These are phyloP conservation scores for Dryas iulia DNA, from an alignment of 1,140 invertebrate species.

Conservation along the genomic window DNA sequence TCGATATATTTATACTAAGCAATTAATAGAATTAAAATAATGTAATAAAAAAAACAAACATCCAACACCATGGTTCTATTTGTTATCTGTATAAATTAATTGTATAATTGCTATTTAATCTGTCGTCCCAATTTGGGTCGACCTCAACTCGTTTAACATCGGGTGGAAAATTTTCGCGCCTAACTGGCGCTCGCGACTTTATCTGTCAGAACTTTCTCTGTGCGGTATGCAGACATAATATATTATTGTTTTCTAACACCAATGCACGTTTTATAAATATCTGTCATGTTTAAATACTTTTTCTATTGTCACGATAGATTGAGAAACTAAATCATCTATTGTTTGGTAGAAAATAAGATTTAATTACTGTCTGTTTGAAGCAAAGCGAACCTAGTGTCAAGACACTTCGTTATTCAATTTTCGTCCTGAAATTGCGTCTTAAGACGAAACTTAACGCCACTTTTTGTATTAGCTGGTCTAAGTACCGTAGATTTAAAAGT, in stretches of 20 bases:
- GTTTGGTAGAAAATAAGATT: too few relatives aligned
- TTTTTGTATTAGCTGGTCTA: too few relatives aligned
- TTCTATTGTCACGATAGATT: background rate
- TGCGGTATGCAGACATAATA: constrained; percentile 2
- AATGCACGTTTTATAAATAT: background rate
- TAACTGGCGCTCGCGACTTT: constrained; percentile 11
- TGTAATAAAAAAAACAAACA: background rate
- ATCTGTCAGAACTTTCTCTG: constrained; percentile 16
- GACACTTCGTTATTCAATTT: too few relatives aligned
- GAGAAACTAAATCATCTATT: background rate
- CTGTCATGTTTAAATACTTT: background rate
- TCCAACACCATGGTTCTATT: background rate
- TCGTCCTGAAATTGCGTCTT: too few relatives aligned
- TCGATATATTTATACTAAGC: too few relatives aligned
- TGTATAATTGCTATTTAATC: constrained; percentile 33
- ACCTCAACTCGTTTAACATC: constrained; percentile 31
- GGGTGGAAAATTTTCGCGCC: constrained; percentile 20
- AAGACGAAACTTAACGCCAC: too few relatives aligned
- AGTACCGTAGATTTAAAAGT: too few relatives aligned
- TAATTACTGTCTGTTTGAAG: too few relatives aligned
- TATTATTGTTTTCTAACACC: background rate
- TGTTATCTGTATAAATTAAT: constrained; percentile 27
- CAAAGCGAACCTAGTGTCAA: too few relatives aligned
- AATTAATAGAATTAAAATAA: background rate
- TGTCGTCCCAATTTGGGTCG: constrained; percentile 41